phyloP scores from a whole-genome alignment of 2,113 vertebrate species.

The Calidris pygmaea region DNA sequence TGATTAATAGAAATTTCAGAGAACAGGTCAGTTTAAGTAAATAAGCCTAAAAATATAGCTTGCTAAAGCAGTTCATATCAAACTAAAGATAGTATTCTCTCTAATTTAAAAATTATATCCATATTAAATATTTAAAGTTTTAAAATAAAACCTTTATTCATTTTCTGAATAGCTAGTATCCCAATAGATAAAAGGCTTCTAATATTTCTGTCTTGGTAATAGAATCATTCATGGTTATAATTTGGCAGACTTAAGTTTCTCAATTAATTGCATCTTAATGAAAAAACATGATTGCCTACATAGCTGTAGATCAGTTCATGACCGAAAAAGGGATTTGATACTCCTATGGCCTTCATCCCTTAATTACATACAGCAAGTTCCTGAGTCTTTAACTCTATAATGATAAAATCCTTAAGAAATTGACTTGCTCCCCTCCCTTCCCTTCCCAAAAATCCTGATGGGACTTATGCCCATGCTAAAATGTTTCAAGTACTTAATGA shows the following conservation, averaged over 20 bases:
- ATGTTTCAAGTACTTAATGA: neutral
- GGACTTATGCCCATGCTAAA: neutral
- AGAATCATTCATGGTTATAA: neutral
- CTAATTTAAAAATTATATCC: neutral
- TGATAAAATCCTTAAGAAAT: neutral
- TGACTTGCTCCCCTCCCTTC: neutral
- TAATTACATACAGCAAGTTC: constrained; percentile 37
- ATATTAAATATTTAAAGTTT: neutral
- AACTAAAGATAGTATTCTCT: neutral
- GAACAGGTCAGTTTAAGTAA: constrained; percentile 33
- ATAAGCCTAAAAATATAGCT: neutral
- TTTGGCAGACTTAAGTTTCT: neutral
- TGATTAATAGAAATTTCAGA: neutral
- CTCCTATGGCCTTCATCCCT: constrained; percentile 11
- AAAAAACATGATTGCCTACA: neutral
- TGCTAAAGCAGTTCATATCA: neutral
- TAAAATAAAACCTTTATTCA: constrained; percentile 1
- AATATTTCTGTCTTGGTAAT: neutral
- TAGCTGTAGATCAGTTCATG: constrained; percentile 47
- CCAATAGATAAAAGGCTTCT: neutral
- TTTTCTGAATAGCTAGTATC: constrained; percentile 18
- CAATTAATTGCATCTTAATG: neutral
- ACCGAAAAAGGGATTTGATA: neutral
- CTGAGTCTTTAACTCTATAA: neutral
- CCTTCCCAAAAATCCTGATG: neutral